These are phyloP conservation scores for Albula glossodonta DNA, from an alignment of 2,113 vertebrate species.

Conservation along the genomic window DNA sequence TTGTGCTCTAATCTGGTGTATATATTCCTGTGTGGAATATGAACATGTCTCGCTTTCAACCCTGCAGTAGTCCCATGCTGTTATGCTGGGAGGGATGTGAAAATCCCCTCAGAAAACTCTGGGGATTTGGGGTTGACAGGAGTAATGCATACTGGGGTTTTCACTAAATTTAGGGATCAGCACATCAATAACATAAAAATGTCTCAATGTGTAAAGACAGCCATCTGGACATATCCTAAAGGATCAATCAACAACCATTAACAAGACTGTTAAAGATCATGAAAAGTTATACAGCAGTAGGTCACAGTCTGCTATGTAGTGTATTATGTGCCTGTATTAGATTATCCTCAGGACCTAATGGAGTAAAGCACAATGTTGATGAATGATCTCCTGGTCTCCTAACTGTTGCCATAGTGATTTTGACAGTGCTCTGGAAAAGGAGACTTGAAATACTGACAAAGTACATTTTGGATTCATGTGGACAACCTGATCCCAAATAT, in stretches of 20 bases:
- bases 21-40: not conserved
- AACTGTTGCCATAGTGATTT: slow-evolving; percentile 21
- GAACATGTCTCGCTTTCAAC: not conserved
- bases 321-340: not conserved
- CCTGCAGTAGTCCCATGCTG: not conserved
- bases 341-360: not conserved
- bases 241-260: not conserved
- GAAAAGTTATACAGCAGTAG: not conserved
- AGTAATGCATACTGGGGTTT: not conserved
- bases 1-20: not conserved
- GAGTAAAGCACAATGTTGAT: not conserved
- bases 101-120: not conserved
- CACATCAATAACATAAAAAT: not conserved
- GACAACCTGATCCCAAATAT: not conserved
- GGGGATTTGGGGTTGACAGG: not conserved
- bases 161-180: not conserved
- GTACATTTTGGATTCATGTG: not conserved
- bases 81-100: not conserved
- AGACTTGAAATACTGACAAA: slow-evolving; percentile 10
- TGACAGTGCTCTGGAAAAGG: not conserved
- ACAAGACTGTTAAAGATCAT: not conserved
- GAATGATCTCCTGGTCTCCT: slow-evolving; percentile 6
- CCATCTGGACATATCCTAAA: not conserved
- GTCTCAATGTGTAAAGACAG: not conserved
- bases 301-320: not conserved